phyloP scores from a whole-genome alignment of 2,888 invertebrate species.

The Hydriomena furcata region DNA sequence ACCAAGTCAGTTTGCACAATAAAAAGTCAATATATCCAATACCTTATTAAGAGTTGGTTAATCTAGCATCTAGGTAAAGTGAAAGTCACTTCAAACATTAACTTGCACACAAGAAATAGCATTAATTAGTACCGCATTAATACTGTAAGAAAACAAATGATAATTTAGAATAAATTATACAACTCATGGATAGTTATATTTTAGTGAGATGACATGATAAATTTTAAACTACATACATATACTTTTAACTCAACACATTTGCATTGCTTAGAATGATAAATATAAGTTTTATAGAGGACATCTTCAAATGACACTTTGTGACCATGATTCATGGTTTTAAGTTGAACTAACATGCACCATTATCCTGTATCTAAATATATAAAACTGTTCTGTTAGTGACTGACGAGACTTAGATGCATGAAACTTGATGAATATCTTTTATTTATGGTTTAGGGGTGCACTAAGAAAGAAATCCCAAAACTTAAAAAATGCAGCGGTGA shows the following conservation, averaged over 20 bases:
- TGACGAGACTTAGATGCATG: no score
- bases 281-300: no score
- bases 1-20: slow-evolving; percentile 8
- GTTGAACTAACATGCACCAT: neutral
- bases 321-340: slow-evolving; percentile 1
- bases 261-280: no score
- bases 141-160: slow-evolving; percentile 17
- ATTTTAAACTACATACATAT: no score
- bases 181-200: no score
- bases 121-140: slow-evolving; percentile 16
- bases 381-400: no score
- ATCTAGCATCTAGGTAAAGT: slow-evolving; percentile 36
- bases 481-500: no score
- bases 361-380: slow-evolving; percentile 1
- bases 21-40: slow-evolving; percentile 17
- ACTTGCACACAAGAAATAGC: slow-evolving; percentile 34
- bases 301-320: neutral
- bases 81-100: slow-evolving; percentile 37
- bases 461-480: no score
- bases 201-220: neutral
- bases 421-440: no score
- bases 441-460: no score
- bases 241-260: no score
- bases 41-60: slow-evolving; percentile 26
- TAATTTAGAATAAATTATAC: slow-evolving; percentile 21